Evolutionary conservation across 2,113 vertebrate species (phyloP).

Genomic region (Xyrauchen texanus): DNA sequence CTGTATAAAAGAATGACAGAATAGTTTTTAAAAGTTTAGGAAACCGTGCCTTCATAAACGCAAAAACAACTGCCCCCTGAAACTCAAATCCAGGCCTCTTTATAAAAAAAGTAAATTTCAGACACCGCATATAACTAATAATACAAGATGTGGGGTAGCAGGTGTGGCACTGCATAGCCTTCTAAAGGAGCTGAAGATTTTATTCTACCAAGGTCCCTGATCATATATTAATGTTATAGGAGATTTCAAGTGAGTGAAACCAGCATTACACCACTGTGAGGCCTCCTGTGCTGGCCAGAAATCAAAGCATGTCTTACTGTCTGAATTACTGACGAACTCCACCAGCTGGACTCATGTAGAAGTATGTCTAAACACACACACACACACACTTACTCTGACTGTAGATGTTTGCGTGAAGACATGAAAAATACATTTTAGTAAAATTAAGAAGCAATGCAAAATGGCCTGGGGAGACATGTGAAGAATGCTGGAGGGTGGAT

Average conservation of each 20-base stretch:
- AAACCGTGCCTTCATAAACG: too few species aligned
- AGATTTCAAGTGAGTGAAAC: constrained; percentile 23
- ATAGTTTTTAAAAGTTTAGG: too few species aligned
- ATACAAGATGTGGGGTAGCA: too few species aligned
- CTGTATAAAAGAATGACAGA: too few species aligned
- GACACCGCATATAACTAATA: too few species aligned
- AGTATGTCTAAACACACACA: constrained; percentile 5
- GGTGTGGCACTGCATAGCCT: too few species aligned
- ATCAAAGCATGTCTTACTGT: constrained; percentile 41
- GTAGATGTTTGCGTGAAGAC: constrained; percentile 11
- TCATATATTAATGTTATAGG: too few species aligned
- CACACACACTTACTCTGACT: background rate
- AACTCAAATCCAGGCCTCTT: too few species aligned
- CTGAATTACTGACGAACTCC: constrained; percentile 34
- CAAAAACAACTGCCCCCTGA: too few species aligned
- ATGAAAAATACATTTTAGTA: constrained; percentile 1
- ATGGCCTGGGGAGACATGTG: constrained; percentile 12
- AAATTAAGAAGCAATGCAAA: constrained; percentile 28
- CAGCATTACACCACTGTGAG: constrained; percentile 17
- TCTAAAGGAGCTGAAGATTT: too few species aligned
- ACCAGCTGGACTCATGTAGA: constrained; percentile 31
- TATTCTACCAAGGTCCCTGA: too few species aligned
- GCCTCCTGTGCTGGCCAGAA: constrained; percentile 32
- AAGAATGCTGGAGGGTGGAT: constrained; percentile 26
- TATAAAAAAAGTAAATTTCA: too few species aligned